Evolutionary conservation across 2,888 invertebrate genomes (phyloP).

Genomic region (Muschampia plurimacula): DNA sequence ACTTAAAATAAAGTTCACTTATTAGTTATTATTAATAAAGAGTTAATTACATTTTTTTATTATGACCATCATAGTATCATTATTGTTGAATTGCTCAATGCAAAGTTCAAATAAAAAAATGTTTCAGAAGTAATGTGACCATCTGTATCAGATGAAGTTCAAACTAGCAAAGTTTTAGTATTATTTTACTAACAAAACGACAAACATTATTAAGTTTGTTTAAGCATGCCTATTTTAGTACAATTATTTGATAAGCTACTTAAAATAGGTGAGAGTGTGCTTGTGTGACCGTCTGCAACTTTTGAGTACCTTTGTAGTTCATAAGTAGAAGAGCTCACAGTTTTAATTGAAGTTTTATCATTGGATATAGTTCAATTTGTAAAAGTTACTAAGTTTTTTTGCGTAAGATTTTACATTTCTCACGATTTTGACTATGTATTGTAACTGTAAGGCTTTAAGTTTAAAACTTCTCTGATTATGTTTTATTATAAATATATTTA

Average conservation of each 20-base stretch:
- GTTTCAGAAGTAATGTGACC: slow-evolving; percentile 65
- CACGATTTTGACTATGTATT: neutral
- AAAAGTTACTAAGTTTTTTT: neutral
- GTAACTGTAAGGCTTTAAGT: neutral
- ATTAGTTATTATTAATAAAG: neutral
- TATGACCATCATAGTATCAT: slow-evolving; percentile 22
- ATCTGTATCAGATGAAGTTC: slow-evolving; percentile 85
- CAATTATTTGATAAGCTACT: slow-evolving; percentile 75
- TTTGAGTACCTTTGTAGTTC: slow-evolving; percentile 25
- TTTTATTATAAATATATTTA: slow-evolving; percentile 36
- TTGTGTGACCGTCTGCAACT: slow-evolving; percentile 60
- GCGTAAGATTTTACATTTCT: neutral
- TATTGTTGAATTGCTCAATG: slow-evolving; percentile 66
- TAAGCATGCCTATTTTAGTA: slow-evolving; percentile 84
- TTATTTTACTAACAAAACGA: slow-evolving; percentile 75
- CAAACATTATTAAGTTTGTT: slow-evolving; percentile 68
- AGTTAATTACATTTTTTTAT: slow-evolving; percentile 23
- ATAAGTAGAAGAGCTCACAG: slow-evolving; percentile 2
- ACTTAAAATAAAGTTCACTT: neutral
- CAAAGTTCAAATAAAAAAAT: slow-evolving; percentile 71
- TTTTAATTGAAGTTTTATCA: neutral
- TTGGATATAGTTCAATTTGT: neutral
- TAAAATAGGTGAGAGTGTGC: slow-evolving; percentile 73
- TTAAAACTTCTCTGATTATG: slow-evolving; percentile 29
- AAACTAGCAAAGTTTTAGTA: slow-evolving; percentile 72